These are phyloP conservation scores for Melanotaenia duboulayi DNA, from an alignment of 2,113 vertebrate genomes.

Conservation along the genomic window DNA sequence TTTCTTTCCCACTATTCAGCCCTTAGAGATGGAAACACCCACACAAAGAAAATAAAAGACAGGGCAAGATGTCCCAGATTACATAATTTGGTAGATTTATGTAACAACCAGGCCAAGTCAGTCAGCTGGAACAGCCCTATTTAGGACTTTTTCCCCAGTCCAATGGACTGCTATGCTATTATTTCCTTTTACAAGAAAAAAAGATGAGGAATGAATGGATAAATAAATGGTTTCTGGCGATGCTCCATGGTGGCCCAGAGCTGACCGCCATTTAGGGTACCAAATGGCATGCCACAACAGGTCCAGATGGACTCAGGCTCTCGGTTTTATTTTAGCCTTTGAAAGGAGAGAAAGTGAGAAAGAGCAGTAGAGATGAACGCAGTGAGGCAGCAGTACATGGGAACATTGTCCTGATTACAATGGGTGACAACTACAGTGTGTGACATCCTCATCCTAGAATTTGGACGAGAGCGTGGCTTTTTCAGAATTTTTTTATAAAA, in stretches of 20 bases:
- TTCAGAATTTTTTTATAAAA: too few relatives aligned
- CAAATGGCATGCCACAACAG: slow-evolving; percentile 61
- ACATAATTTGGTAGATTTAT: slow-evolving; percentile 57
- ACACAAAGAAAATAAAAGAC: slow-evolving; percentile 43
- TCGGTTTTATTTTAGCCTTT: slow-evolving; percentile 11
- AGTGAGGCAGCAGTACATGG: not conserved
- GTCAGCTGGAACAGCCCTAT: slow-evolving; percentile 35
- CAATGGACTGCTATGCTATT: not conserved
- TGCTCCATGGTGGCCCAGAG: slow-evolving; percentile 37
- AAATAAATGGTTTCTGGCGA: slow-evolving; percentile 19
- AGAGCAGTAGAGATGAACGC: slow-evolving; percentile 6
- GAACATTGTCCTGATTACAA: slow-evolving; percentile 9
- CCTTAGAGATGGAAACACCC: slow-evolving; percentile 39
- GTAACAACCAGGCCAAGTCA: slow-evolving; percentile 44
- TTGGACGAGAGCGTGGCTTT: too few relatives aligned
- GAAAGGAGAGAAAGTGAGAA: slow-evolving; percentile 30
- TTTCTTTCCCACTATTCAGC: slow-evolving; percentile 31
- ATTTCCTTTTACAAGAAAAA: slow-evolving; percentile 18
- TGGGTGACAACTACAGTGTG: not conserved
- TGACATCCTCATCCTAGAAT: too few relatives aligned
- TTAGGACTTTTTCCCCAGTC: slow-evolving; percentile 14
- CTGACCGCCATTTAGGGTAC: slow-evolving; percentile 40
- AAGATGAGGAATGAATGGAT: not conserved
- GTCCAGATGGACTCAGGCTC: slow-evolving; percentile 64
- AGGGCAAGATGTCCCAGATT: slow-evolving; percentile 49